A percentile compares a stretch with the other conserved stretches of the same genome.
phyloP scores from a whole-genome alignment of 2,888 invertebrate species.

The Drosophila birchii region DNA sequence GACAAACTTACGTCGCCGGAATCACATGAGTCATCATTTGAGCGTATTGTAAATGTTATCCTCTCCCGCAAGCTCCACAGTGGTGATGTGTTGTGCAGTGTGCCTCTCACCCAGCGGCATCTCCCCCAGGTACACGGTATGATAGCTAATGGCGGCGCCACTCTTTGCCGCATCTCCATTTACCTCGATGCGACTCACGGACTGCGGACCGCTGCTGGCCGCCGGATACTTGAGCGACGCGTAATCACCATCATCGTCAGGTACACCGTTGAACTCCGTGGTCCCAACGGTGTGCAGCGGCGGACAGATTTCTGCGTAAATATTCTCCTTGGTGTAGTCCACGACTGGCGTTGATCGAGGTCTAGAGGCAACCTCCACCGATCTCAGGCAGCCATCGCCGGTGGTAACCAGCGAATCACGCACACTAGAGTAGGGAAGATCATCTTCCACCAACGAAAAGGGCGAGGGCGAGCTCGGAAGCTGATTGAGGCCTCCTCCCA shows the following conservation, averaged over 20 bases:
- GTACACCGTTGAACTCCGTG: constrained; percentile 68
- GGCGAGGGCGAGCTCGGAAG: constrained; percentile 64
- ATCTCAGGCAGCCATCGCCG: constrained; percentile 68
- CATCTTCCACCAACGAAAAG: constrained; percentile 85
- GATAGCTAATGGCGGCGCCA: constrained; percentile 82
- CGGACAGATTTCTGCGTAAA: constrained; percentile 89
- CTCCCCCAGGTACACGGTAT: constrained; percentile 80
- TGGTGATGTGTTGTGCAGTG: constrained; percentile 75
- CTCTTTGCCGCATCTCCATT: constrained; percentile 73
- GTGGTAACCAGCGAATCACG: constrained; percentile 87
- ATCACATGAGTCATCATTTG: constrained; percentile 85
- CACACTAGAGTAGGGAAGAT: constrained; percentile 89
- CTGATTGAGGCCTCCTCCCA: constrained; percentile 57
- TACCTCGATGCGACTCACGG: constrained; percentile 83
- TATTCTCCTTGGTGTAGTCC: constrained; percentile 87
- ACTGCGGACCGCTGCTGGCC: constrained; percentile 60
- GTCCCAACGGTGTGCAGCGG: constrained; percentile 74
- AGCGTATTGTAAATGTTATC: constrained; percentile 85
- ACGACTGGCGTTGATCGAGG: constrained; percentile 63
- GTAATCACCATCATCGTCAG: constrained; percentile 70
- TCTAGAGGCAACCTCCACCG: constrained; percentile 31
- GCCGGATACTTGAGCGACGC: constrained; percentile 76
- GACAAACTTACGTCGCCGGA: constrained; percentile 82
- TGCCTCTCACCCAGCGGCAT: constrained; percentile 79
- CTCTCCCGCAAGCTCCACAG: constrained; percentile 74